phyloP scores from a whole-genome alignment of 2,113 vertebrate genomes.

The Pogonocichla stellata region DNA sequence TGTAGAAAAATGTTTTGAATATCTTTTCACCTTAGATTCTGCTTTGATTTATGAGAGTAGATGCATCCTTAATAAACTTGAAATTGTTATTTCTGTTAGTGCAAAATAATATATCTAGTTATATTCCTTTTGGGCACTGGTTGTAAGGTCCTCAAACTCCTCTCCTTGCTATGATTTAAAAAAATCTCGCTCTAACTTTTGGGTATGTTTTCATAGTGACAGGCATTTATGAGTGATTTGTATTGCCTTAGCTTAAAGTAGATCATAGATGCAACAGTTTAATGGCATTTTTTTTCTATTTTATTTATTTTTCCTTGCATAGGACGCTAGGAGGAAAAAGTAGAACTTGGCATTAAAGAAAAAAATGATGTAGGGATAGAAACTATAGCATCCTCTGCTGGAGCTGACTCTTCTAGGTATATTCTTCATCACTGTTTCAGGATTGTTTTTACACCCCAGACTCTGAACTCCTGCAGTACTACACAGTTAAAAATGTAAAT shows the following conservation, averaged over 20 bases:
- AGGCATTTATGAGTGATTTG: not conserved
- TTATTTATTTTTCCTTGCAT: not conserved
- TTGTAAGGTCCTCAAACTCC: not conserved
- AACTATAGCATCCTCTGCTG: not conserved
- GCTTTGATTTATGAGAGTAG: not conserved
- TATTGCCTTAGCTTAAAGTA: not conserved
- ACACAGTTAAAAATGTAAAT: not conserved
- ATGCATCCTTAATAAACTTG: not conserved
- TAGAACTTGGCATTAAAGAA: not conserved
- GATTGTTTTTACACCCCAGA: not conserved
- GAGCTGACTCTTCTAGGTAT: not conserved
- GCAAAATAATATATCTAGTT: not conserved
- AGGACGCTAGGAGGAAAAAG: not conserved
- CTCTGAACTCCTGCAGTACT: not conserved
- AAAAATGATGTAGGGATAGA: not conserved
- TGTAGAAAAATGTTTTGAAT: not conserved
- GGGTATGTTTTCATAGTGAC: not conserved
- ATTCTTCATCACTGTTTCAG: not conserved
- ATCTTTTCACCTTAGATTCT: not conserved
- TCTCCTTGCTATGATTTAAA: not conserved
- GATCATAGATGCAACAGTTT: not conserved
- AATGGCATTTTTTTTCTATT: not conserved
- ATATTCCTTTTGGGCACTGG: not conserved
- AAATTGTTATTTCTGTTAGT: not conserved
- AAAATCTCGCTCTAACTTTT: not conserved